A percentile compares a stretch with the other conserved stretches of the same genome.
These are phyloP conservation scores for Microtus ochrogaster DNA, from an alignment of 2,113 vertebrate species.

Conservation along the genomic window DNA sequence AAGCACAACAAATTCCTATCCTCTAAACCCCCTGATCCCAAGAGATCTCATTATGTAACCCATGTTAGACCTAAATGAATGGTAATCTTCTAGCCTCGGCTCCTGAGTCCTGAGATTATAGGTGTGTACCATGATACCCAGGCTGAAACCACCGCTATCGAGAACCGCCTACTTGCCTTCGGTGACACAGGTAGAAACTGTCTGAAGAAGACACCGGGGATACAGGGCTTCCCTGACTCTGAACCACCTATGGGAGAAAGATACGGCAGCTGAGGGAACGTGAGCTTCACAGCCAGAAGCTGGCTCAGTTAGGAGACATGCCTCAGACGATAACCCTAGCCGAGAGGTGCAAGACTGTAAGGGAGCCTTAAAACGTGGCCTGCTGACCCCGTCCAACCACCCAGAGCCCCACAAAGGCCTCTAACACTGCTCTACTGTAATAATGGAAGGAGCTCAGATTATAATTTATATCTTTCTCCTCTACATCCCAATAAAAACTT, in stretches of 20 bases:
- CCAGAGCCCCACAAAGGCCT: not conserved
- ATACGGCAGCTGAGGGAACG: not conserved
- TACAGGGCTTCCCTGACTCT: conserved; percentile 81
- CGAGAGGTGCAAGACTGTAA: not conserved
- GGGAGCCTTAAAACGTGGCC: not conserved
- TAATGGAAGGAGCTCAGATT: not conserved
- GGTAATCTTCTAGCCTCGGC: not conserved
- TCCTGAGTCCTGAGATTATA: not conserved
- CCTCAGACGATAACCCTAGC: not conserved
- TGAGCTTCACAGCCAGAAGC: not conserved
- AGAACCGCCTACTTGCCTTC: conserved; percentile 86
- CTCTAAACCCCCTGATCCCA: not conserved
- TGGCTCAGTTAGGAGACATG: not conserved
- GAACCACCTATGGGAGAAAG: conserved; percentile 85
- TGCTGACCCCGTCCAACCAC: not conserved
- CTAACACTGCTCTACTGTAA: not conserved
- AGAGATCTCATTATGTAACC: not conserved
- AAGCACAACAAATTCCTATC: not conserved
- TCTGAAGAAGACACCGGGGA: conserved; percentile 92
- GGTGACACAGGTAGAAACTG: conserved; percentile 94
- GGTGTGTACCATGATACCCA: not conserved
- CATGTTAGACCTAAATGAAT: not conserved
- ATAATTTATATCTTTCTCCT: not conserved
- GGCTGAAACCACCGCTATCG: not conserved
- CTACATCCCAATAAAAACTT: not conserved